Percentiles rank a stretch among this genome's conserved stretches.
These are phyloP conservation scores for Exephanes ischioxanthus DNA, from an alignment of 2,888 invertebrate genomes.

Conservation along the genomic window DNA sequence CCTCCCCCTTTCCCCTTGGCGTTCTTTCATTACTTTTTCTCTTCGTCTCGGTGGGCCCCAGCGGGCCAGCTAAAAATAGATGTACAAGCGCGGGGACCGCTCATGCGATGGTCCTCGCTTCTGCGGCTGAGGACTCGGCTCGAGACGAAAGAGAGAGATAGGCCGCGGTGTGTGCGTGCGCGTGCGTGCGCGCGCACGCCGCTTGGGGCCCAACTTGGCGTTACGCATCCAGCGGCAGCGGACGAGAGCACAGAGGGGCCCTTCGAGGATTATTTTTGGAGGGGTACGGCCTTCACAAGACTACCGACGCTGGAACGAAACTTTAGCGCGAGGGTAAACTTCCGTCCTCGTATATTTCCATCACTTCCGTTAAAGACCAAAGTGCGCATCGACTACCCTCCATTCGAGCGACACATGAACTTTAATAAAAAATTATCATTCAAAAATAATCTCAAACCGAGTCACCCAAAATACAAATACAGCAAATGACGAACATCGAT, in stretches of 20 bases:
- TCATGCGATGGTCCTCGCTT: constrained; percentile 50
- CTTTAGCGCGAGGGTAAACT: constrained; percentile 10
- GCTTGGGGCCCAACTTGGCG: constrained; percentile 82
- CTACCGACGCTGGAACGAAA: constrained; percentile 14
- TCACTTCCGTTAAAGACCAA: constrained; percentile 4
- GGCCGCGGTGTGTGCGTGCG: constrained; percentile 84
- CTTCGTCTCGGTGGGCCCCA: constrained; percentile 45
- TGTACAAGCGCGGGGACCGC: constrained; percentile 53
- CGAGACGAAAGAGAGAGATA: neutral
- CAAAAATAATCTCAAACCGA: too few species aligned
- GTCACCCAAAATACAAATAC: too few species aligned
- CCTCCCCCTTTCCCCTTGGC: neutral
- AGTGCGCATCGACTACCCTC: neutral
- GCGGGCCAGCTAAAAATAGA: constrained; percentile 64
- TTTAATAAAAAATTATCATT: neutral
- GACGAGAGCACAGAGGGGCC: constrained; percentile 50
- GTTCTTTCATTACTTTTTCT: constrained; percentile 30
- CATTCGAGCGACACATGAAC: neutral
- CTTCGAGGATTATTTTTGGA: constrained; percentile 68
- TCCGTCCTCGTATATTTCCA: constrained; percentile 25
- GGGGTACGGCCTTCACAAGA: constrained; percentile 57
- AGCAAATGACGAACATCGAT: too few species aligned
- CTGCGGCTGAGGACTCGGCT: constrained; percentile 29
- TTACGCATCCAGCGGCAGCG: constrained; percentile 49
- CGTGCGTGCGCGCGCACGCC: constrained; percentile 91